Evolutionary conservation across 1,140 invertebrate genomes (phyloP).

Genomic region (Lepidurus arcticus): DNA sequence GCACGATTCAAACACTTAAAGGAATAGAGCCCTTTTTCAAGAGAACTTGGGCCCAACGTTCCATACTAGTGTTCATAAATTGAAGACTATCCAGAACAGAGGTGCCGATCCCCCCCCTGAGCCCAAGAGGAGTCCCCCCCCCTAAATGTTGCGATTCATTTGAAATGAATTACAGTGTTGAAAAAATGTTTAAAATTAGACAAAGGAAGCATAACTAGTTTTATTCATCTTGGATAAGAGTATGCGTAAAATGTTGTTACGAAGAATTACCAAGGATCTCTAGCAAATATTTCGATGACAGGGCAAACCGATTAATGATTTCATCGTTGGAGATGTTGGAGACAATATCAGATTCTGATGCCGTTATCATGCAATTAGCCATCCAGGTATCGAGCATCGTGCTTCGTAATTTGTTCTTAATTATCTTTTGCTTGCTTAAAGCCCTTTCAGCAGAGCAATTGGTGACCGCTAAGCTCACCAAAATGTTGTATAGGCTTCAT

Average conservation of each 20-base stretch:
- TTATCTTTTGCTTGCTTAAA: conserved; percentile 27
- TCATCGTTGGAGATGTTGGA: conserved; percentile 25
- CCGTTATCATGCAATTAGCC: conserved; percentile 17
- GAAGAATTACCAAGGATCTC: conserved; percentile 30
- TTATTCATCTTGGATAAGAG: conserved; percentile 1
- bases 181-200: neutral
- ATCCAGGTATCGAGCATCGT: conserved; percentile 28
- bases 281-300: conserved; percentile 29
- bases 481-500: conserved; percentile 6
- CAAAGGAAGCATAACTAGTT: neutral
- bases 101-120: conserved; percentile 29
- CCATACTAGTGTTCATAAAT: no score
- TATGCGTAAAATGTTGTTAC: neutral
- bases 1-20: no score
- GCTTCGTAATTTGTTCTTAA: conserved; percentile 28
- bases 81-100: no score
- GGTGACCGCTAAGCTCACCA: conserved; percentile 23
- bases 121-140: conserved; percentile 25
- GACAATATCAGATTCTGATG: conserved; percentile 24
- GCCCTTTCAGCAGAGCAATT: conserved; percentile 28
- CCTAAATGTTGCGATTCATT: conserved; percentile 7
- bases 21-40: no score
- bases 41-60: no score
- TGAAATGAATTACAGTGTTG: conserved; percentile 2
- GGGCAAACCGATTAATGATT: conserved; percentile 29